These are phyloP conservation scores for Rhyacichthys aspro DNA, from an alignment of 2,797 vertebrate genomes.

Conservation along the genomic window DNA sequence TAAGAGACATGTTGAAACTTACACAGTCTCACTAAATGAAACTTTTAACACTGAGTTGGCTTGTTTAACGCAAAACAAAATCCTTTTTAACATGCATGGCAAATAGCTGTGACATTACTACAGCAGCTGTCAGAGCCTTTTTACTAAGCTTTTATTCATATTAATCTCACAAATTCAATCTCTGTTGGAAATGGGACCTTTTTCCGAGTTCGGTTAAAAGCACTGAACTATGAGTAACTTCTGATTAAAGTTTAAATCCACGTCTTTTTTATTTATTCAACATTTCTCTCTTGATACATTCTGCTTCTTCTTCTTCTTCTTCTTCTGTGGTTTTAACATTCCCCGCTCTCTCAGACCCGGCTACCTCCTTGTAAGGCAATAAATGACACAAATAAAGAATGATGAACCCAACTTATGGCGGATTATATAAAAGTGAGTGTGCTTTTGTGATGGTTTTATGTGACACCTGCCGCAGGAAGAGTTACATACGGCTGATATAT, in stretches of 20 bases:
- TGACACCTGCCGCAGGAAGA: constrained; percentile 36
- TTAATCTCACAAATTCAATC: background rate
- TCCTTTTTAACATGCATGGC: too few species aligned
- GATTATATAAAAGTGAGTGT: constrained; percentile 25
- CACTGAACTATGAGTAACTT: background rate
- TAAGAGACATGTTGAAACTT: too few species aligned
- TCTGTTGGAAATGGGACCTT: background rate
- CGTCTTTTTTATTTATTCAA: constrained; percentile 27
- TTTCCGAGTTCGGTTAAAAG: background rate
- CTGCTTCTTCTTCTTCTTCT: background rate
- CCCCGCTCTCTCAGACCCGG: constrained; percentile 15
- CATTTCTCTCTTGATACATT: constrained; percentile 6
- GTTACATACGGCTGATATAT: constrained; percentile 33
- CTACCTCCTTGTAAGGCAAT: constrained; percentile 60
- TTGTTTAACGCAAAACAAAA: too few species aligned
- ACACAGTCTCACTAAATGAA: too few species aligned
- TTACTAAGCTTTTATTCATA: too few species aligned
- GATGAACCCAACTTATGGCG: constrained; percentile 23
- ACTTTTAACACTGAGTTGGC: too few species aligned
- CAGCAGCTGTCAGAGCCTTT: too few species aligned
- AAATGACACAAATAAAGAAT: constrained; percentile 45
- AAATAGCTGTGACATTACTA: too few species aligned
- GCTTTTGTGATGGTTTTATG: constrained; percentile 40
- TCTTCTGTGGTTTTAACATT: constrained; percentile 13
- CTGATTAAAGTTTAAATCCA: background rate